Evolutionary conservation across 2,888 invertebrate species (phyloP).

Genomic region (Cheilosia variabilis): DNA sequence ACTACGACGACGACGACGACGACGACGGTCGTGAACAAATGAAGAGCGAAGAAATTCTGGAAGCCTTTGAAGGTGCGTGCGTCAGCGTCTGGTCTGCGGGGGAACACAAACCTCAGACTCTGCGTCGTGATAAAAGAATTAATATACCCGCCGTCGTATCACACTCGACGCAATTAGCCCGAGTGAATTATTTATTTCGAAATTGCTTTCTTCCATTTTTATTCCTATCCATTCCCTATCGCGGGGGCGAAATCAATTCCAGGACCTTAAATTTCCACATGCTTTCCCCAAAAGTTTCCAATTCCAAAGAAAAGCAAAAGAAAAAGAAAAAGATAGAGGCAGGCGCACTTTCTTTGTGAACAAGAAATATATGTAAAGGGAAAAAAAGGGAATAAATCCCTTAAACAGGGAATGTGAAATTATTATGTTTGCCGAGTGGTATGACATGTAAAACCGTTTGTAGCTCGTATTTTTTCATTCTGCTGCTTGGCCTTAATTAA

Average conservation of each 20-base stretch:
- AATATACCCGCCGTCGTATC: slow-evolving; percentile 18
- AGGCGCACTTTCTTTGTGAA: too few species aligned
- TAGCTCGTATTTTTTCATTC: slow-evolving; percentile 2
- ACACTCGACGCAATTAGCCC: slow-evolving; percentile 40
- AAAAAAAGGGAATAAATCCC: background rate
- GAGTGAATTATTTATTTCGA: slow-evolving; percentile 47
- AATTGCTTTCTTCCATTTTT: slow-evolving; percentile 29
- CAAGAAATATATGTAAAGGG: background rate
- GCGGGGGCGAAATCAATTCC: slow-evolving; percentile 12
- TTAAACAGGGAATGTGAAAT: slow-evolving; percentile 23
- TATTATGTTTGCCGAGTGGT: slow-evolving; percentile 20
- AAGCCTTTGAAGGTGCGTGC: slow-evolving; percentile 18
- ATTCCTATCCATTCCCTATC: background rate
- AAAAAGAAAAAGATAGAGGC: background rate
- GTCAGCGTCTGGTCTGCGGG: slow-evolving; percentile 16
- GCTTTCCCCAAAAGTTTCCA: background rate
- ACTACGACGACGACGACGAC: background rate
- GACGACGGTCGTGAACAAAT: background rate
- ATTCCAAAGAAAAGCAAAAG: slow-evolving; percentile 14
- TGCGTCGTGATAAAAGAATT: slow-evolving; percentile 22
- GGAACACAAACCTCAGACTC: background rate
- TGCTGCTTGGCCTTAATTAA: slow-evolving; percentile 4
- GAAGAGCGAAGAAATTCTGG: background rate
- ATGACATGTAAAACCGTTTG: slow-evolving; percentile 28
- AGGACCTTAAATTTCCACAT: background rate